phyloP scores from a whole-genome alignment of 2,113 vertebrate species.

The Thalassoma bifasciatum region DNA sequence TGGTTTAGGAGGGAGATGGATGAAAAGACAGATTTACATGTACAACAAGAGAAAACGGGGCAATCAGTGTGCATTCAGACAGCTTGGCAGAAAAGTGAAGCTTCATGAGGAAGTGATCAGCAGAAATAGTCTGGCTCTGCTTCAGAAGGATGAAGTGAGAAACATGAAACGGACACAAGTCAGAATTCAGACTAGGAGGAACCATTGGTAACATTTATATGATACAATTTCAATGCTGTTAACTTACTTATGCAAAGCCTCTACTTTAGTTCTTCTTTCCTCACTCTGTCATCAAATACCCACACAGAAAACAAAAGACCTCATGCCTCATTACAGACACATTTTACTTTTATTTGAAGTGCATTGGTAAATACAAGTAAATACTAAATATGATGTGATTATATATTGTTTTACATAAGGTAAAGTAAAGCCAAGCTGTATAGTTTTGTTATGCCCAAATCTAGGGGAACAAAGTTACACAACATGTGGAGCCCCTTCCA shows the following conservation, averaged over 20 bases:
- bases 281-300: too few relatives aligned
- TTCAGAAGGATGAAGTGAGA: neutral
- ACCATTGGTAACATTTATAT: neutral
- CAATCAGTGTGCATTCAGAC: slow-evolving; percentile 13
- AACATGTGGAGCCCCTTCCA: too few relatives aligned
- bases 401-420: too few relatives aligned
- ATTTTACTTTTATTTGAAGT: too few relatives aligned
- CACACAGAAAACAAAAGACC: too few relatives aligned
- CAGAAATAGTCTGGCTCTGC: slow-evolving; percentile 2
- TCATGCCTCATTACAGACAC: too few relatives aligned
- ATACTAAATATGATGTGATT: too few relatives aligned
- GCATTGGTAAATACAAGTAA: too few relatives aligned
- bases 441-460: too few relatives aligned
- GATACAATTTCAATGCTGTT: neutral
- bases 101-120: neutral
- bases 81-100: neutral
- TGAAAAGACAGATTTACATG: neutral
- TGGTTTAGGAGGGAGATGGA: too few relatives aligned
- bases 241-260: neutral
- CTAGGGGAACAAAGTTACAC: too few relatives aligned
- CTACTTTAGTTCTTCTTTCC: neutral
- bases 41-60: neutral
- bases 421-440: too few relatives aligned
- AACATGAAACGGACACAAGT: neutral
- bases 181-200: neutral